Evolutionary conservation across 2,888 invertebrate species (phyloP), one percentile per base, ranked within the genome.

Genomic region (Oscheius myriophilus): DNA sequence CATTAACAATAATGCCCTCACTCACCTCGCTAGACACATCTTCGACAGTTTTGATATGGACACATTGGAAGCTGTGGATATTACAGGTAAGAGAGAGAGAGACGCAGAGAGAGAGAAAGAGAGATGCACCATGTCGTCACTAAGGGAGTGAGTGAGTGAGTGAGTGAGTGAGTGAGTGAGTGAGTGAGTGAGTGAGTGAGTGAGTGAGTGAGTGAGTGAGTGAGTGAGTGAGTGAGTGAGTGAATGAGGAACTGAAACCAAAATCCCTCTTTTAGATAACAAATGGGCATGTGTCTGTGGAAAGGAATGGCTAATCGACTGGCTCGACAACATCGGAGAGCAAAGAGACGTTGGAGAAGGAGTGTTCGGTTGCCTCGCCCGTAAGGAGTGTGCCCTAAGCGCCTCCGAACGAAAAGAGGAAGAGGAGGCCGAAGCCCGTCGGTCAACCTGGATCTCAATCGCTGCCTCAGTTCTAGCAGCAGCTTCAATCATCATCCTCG

Each of bases 231-330:
- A 33, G 33, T 6, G 33, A 33, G 33, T 6, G 33, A 33, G 33
- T 6, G 33, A 33, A 33, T n/a, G n/a, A n/a, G n/a, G n/a, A n/a
- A n/a, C 45, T 43, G n/a, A 18, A 9, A 7, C 49, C 11, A 21
- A 49, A 3, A 18, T 4, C 21, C 23, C 58, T 45, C n/a, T 70
- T 82, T 53, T 73, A 83, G 82, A 70, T 52, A 86, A 86, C 66
- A 64, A 69, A 18, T 85, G 83, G 82, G 72, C 79, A 49, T 85
- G 84, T 72, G 72, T 83, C 33, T 85, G 85, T 69, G 80, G 75
- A 21, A 75, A 76, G 46, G 83, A 82, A 69, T 85, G 85, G 86
- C 75, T 86, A 41, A 81, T 79, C 41, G 63, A 73, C 14, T 86
- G 85, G 85, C 59, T 86, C 16, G 59, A 67, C 12, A 66, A 63